Evolutionary conservation across 2,888 invertebrate genomes (phyloP), one percentile per base, ranked within the genome.

Genomic region (Lutraria lutraria): DNA sequence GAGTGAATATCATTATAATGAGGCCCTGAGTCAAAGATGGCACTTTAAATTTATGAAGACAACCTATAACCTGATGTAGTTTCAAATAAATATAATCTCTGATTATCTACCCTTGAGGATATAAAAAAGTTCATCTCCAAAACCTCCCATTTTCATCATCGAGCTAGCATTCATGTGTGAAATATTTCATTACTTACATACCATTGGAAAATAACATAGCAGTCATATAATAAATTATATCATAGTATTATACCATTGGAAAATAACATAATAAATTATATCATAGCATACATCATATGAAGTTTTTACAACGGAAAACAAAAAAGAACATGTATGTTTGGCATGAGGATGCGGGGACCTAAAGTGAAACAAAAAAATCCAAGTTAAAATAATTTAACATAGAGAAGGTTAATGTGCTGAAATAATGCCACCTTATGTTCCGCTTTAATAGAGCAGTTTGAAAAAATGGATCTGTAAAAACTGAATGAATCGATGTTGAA

Each of bases 21-120:
- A 31, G 25, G 76, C 85, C 85, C 85, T 85, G 85, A 85, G 85
- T 80, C 25, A 31, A 25, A n/a, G 80, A 80, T 85, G 85, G 81
- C 80, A 80, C 81, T 80, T 85, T 15, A 54, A 19, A 76, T 29
- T 25, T 54, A 79, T 85, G 79, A 76, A 85, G 63, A 80, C 85
- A 85, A 81, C 85, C 85, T 85, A 54, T 83, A 29, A 76, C 60
- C 83, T 68, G 63, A 68, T 68, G 34, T 16, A 13, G n/a, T 52
- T 68, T 34, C 29, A 83, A 83, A 52, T 68, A 83, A 83, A 68
- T 68, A 83, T 83, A 83, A 68, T 68, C 68, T 68, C 68, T 12
- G 43, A 68, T 76, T 76, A 76, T 34, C 76, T 76, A 19, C 76
- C 76, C 76, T 34, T 76, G 63, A 76, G 13, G 31, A 76, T 15